Evolutionary conservation across 1,140 invertebrate species (phyloP).

Genomic region (Zaprionus ornatus): DNA sequence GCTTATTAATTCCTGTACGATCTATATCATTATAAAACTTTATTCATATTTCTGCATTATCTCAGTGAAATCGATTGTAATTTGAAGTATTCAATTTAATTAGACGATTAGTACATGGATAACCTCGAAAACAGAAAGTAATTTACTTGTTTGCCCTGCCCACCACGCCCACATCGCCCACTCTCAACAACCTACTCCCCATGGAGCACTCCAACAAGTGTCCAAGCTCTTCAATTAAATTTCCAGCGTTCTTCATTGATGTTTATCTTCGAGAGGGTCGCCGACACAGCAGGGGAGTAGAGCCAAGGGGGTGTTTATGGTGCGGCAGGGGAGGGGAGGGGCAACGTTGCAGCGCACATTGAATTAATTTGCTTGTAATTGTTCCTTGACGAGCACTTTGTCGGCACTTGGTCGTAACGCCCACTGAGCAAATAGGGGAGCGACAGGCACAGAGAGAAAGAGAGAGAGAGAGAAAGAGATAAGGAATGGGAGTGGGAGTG

Average conservation of each 20-base stretch:
- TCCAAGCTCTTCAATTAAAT: slow-evolving; percentile 37
- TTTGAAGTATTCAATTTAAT: neutral
- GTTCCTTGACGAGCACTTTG: slow-evolving; percentile 76
- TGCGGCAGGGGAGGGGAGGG: neutral
- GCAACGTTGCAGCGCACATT: slow-evolving; percentile 44
- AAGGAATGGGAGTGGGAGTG: neutral
- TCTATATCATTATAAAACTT: too few relatives aligned
- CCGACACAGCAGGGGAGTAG: neutral
- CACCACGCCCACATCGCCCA: neutral
- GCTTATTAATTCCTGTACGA: neutral
- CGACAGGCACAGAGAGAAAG: slow-evolving; percentile 6
- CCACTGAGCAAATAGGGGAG: slow-evolving; percentile 46
- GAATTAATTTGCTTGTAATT: slow-evolving; percentile 80
- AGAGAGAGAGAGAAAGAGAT: neutral
- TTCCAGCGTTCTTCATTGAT: slow-evolving; percentile 36
- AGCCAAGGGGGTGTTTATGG: neutral
- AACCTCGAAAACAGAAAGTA: slow-evolving; percentile 11
- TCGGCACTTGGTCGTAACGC: slow-evolving; percentile 64
- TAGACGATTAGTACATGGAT: neutral
- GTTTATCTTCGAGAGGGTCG: slow-evolving; percentile 33
- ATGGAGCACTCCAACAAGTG: slow-evolving; percentile 28
- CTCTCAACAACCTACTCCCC: neutral
- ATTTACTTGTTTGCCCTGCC: slow-evolving; percentile 8
- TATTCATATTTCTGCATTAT: too few relatives aligned
- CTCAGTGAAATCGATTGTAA: neutral